Conservation (phyloP, 2,797 vertebrate genomes). For the Sebastes hubbsi region DNA sequence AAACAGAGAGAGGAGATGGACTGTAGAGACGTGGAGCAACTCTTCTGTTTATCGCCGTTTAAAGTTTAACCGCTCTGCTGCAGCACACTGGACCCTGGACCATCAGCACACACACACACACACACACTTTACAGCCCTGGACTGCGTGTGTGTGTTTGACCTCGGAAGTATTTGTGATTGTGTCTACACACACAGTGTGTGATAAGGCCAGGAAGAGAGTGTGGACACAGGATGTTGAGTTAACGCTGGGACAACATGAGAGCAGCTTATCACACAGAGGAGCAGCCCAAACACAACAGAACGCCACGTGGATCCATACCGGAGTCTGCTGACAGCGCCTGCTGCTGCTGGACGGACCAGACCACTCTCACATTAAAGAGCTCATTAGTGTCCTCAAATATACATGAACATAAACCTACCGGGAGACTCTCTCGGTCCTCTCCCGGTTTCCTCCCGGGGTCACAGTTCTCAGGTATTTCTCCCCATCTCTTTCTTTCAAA, state of each 20-base stretch:
- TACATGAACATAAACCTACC: no score
- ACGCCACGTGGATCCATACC: slow-evolving; percentile 33
- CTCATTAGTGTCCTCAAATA: no score
- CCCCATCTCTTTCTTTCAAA: no score
- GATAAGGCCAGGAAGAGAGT: slow-evolving; percentile 70
- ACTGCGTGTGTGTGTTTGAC: slow-evolving; percentile 52
- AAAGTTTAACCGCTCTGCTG: slow-evolving; percentile 60
- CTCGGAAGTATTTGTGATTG: slow-evolving; percentile 79
- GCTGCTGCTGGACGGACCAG: not conserved
- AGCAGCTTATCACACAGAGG: slow-evolving; percentile 54
- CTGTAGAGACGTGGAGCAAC: not conserved
- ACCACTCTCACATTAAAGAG: not conserved
- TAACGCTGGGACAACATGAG: slow-evolving; percentile 63
- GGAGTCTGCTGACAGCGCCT: slow-evolving; percentile 25
- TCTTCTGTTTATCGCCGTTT: slow-evolving; percentile 45
- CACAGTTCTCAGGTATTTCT: no score
- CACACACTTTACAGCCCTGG: not conserved
- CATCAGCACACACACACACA: slow-evolving; percentile 16
- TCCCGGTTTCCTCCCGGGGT: no score
- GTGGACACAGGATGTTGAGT: slow-evolving; percentile 74
- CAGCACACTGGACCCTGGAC: slow-evolving; percentile 64
- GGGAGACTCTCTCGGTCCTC: no score
- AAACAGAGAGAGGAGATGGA: not conserved
- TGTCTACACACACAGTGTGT: slow-evolving; percentile 66
- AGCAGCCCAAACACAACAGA: slow-evolving; percentile 34